phyloP scores from a whole-genome alignment of 2,888 invertebrate species.

The Tiliacea aurago region DNA sequence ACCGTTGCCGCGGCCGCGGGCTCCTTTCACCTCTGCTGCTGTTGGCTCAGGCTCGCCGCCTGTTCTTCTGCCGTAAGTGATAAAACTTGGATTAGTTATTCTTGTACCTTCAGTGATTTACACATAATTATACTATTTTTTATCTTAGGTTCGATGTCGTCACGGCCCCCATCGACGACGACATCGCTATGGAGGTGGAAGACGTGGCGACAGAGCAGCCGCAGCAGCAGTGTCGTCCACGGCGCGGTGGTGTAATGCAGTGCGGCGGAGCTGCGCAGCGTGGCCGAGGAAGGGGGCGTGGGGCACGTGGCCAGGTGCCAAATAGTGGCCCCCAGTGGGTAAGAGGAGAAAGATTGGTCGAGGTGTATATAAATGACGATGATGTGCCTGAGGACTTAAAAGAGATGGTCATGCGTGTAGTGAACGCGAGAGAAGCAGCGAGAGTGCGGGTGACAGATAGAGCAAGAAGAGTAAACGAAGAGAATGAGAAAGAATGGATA shows the following conservation, averaged over 20 bases:
- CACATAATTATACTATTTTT: not conserved
- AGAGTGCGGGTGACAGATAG: not conserved
- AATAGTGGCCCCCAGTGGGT: not conserved
- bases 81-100: not conserved
- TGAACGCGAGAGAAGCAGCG: not conserved
- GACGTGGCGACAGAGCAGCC: not conserved
- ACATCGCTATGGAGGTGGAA: not conserved
- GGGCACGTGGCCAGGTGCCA: not conserved
- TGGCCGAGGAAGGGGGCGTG: not conserved
- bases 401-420: not conserved
- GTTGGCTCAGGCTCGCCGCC: not conserved
- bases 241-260: not conserved
- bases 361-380: constrained; percentile 5
- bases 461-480: not conserved
- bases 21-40: not conserved
- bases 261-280: not conserved
- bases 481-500: not conserved
- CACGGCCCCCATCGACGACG: not conserved
- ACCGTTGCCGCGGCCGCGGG: not conserved
- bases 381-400: constrained; percentile 9
- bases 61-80: not conserved
- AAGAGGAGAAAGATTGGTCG: not conserved
- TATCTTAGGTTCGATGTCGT: constrained; percentile 1
- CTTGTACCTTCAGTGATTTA: not conserved
- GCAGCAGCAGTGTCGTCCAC: not conserved